Base-by-base conservation (phyloP, 2,113 vertebrate species). In the Panthera uncia region DNA sequence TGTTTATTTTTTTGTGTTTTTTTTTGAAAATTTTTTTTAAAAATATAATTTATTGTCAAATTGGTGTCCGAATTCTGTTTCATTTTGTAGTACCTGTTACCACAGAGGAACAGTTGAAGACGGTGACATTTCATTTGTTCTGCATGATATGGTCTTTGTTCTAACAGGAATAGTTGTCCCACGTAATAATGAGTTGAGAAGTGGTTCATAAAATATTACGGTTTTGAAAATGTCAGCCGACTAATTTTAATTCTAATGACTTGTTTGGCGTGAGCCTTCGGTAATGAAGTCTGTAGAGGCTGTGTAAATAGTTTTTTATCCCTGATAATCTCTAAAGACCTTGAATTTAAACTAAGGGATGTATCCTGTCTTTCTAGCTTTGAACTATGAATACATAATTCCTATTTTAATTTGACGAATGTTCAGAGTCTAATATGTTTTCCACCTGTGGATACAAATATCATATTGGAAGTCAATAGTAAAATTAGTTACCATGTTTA, bases 161-260 rank as follows among this genome's bases (percentile, higher is more conserved):
- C 38, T 36, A 74, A 83, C 21, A 63, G 63, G 16, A 79, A 65
- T 91, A 4, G 89, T 65, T 94, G 82, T 23, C 5, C 38, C 16
- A 18, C 27, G 18, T 93, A 41, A n/a, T 89, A 71, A 81, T 63
- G 73, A 92, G 14, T 73, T 93, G 76, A 87, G 38, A 94, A 95
- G 68, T 80, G 52, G 36, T 38, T 97, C 83, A 63, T 84, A 83
- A 95, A 89, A 83, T 76, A 88, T 36, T 57, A 52, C 4, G 27
- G 36, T 74, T 90, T 97, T 57, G 15, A 83, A 94, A 92, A 80
- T 92, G 81, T 81, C 93, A 74, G 19, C 38, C 10, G n/a, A 13
- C 48, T 88, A 45, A 48, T 73, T 95, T 93, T 93, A 68, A 88
- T 95, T 90, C 68, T 52, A 79, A 68, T 90, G 25, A 93, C 63